These are phyloP conservation scores for Colaptes auratus DNA, from an alignment of 2,113 vertebrate genomes.

Conservation along the genomic window DNA sequence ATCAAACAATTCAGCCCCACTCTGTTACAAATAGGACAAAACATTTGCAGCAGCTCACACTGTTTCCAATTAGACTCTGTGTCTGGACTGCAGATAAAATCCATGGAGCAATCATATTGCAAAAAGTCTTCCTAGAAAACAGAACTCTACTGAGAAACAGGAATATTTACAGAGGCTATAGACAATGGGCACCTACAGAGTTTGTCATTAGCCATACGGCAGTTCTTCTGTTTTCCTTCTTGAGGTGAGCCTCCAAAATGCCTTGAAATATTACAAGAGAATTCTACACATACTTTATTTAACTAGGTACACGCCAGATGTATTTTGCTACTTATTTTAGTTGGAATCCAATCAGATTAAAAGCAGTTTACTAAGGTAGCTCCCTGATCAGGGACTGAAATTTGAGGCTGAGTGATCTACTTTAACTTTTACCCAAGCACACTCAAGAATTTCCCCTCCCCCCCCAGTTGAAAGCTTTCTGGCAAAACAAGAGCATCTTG, in stretches of 20 bases:
- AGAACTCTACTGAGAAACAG: not conserved
- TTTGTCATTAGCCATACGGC: not conserved
- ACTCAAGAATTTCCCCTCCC: not conserved
- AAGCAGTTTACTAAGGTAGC: not conserved
- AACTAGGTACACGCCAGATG: not conserved
- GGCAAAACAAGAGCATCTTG: not conserved
- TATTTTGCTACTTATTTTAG: not conserved
- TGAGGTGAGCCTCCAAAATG: not conserved
- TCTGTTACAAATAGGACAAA: conserved; percentile 51
- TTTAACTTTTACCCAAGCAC: not conserved
- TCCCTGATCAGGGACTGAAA: not conserved
- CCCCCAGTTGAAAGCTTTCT: not conserved
- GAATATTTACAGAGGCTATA: not conserved
- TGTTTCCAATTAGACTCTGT: conserved; percentile 72
- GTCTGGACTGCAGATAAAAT: conserved; percentile 51
- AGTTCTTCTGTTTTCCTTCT: not conserved
- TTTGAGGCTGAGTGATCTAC: not conserved
- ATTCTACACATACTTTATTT: not conserved
- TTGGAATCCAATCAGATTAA: not conserved
- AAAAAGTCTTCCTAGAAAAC: conserved; percentile 33
- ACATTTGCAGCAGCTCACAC: conserved; percentile 52
- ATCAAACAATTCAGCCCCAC: conserved; percentile 61
- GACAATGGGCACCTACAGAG: not conserved
- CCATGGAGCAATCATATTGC: not conserved
- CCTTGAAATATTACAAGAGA: not conserved